phyloP scores from a whole-genome alignment of 2,113 vertebrate genomes.

The Meleagris gallopavo region DNA sequence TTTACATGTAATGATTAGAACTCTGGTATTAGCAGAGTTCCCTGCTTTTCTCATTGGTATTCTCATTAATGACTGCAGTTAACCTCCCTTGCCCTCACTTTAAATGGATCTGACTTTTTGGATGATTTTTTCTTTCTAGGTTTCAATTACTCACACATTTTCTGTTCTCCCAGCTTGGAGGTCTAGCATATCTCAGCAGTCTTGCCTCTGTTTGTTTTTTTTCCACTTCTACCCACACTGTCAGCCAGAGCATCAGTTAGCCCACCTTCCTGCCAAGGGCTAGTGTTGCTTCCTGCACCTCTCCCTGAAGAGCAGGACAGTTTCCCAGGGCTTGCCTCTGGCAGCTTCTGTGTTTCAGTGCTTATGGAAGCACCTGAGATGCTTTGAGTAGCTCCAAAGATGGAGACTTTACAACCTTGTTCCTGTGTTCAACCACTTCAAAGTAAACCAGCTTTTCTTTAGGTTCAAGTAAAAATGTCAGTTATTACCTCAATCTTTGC shows the following conservation, averaged over 20 bases:
- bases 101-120: background rate
- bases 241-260: background rate
- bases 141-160: background rate
- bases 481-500: background rate
- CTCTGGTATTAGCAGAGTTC: background rate
- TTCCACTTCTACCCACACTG: fast-evolving
- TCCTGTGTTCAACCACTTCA: background rate
- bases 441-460: background rate
- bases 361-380: background rate
- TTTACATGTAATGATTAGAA: background rate
- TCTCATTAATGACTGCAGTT: background rate
- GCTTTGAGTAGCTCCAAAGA: background rate
- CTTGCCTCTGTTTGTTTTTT: background rate
- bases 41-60: background rate
- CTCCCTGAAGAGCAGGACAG: background rate
- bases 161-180: background rate
- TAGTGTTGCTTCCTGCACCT: background rate
- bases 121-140: background rate
- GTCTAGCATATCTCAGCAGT: background rate
- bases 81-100: background rate
- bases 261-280: background rate
- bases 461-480: background rate
- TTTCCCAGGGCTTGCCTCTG: background rate
- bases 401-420: background rate
- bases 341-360: too few relatives aligned